phyloP scores from a whole-genome alignment of 2,888 invertebrate genomes.

The Cheilosia urbana region DNA sequence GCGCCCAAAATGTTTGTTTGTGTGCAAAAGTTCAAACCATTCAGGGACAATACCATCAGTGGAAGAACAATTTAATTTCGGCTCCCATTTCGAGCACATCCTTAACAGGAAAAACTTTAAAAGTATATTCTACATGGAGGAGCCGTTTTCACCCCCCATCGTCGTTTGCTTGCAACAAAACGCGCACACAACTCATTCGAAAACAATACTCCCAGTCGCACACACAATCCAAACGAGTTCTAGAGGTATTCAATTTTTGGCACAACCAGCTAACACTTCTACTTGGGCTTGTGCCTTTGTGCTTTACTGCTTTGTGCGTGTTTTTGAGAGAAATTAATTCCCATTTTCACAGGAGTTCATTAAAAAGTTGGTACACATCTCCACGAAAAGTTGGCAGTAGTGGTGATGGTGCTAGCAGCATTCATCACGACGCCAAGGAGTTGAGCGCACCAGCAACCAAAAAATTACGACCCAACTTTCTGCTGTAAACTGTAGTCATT shows the following conservation, averaged over 20 bases:
- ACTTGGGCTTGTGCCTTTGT: conserved; percentile 35
- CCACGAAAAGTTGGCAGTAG: conserved; percentile 47
- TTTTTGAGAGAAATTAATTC: conserved; percentile 62
- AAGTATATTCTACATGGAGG: conserved; percentile 34
- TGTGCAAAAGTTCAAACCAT: conserved; percentile 31
- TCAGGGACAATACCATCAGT: conserved; percentile 22
- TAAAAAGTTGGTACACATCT: conserved; percentile 62
- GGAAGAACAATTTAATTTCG: conserved; percentile 66
- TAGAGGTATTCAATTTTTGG: conserved; percentile 41
- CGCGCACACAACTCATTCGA: conserved; percentile 38
- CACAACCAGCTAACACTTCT: conserved; percentile 27
- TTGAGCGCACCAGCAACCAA: background rate
- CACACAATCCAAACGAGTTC: background rate
- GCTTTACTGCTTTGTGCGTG: conserved; percentile 51
- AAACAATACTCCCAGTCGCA: conserved; percentile 53
- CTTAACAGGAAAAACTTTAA: conserved; percentile 63
- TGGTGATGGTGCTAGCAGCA: conserved; percentile 18
- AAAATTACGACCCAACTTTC: background rate
- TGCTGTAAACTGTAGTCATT: background rate
- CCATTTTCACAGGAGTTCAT: conserved; percentile 69
- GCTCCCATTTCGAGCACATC: conserved; percentile 57
- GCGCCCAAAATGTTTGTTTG: conserved; percentile 21
- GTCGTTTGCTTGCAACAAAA: background rate
- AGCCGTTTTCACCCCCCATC: background rate
- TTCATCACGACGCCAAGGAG: conserved; percentile 10